Conservation (phyloP, 1,140 invertebrate genomes). For the Drosophila teissieri region DNA sequence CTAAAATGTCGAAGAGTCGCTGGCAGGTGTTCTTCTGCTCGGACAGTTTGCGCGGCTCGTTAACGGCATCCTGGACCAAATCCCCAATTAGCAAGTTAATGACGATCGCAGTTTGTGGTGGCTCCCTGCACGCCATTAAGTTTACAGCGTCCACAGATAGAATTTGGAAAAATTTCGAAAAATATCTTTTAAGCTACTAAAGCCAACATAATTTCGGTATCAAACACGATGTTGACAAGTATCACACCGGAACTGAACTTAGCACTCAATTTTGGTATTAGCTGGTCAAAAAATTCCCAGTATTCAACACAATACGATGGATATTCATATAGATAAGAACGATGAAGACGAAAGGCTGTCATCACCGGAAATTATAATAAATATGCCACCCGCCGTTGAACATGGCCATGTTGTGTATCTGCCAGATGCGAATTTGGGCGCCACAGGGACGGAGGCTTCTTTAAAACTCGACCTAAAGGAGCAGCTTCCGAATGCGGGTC, state of each 20-base stretch:
- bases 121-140: conserved; percentile 59
- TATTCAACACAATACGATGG: conserved; percentile 16
- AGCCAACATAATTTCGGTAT: conserved; percentile 31
- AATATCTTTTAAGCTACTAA: conserved; percentile 7
- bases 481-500: background rate
- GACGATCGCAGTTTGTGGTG: conserved; percentile 36
- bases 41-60: conserved; percentile 15
- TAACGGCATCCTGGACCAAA: conserved; percentile 56
- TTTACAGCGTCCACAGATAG: conserved; percentile 16
- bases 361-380: background rate
- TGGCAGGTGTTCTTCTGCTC: conserved; percentile 42
- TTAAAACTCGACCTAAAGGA: background rate
- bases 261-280: conserved; percentile 5
- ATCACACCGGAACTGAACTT: conserved; percentile 11
- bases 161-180: conserved; percentile 55
- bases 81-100: conserved; percentile 60
- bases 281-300: conserved; percentile 19
- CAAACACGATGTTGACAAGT: conserved; percentile 20
- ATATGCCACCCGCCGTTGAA: background rate
- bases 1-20: conserved; percentile 58
- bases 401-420: conserved; percentile 38
- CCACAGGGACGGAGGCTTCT: conserved; percentile 52
- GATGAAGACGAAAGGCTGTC: background rate
- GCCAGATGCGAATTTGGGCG: conserved; percentile 46
- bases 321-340: background rate